Conservation (phyloP, 2,113 vertebrate species). For the Oceanites oceanicus region DNA sequence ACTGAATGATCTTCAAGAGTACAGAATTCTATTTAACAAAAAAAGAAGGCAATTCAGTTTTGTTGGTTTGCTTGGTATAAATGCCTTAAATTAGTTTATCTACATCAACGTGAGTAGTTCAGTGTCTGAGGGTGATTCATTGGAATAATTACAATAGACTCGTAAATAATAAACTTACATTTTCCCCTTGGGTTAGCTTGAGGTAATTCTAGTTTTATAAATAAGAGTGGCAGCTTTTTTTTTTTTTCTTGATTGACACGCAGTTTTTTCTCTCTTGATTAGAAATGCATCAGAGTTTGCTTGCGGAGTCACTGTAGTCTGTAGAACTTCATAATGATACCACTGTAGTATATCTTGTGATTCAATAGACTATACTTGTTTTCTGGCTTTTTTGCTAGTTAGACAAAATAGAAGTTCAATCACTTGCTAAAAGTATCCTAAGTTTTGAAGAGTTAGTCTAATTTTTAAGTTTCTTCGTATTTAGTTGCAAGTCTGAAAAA, state of each 20-base stretch:
- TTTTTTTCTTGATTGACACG: background rate
- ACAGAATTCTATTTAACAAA: background rate
- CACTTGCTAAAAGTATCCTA: background rate
- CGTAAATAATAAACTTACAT: background rate
- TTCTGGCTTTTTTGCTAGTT: background rate
- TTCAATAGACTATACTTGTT: background rate
- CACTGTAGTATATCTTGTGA: background rate
- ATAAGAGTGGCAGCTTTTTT: background rate
- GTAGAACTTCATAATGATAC: background rate
- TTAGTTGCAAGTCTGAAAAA: background rate
- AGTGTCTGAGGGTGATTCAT: background rate
- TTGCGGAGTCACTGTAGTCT: background rate
- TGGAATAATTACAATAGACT: constrained; percentile 8
- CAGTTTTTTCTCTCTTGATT: background rate
- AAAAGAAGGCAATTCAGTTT: background rate
- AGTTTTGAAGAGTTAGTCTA: background rate
- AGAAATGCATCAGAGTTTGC: background rate
- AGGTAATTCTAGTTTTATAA: background rate
- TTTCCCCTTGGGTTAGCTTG: background rate
- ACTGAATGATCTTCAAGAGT: background rate
- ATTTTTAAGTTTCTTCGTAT: background rate
- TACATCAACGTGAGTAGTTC: constrained; percentile 8
- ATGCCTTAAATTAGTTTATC: background rate
- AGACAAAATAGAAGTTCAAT: background rate
- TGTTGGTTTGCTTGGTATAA: background rate